Evolutionary conservation across 2,797 vertebrate species (phyloP), one percentile per base, ranked within the genome.

Genomic region (Hemibagrus guttatus): DNA sequence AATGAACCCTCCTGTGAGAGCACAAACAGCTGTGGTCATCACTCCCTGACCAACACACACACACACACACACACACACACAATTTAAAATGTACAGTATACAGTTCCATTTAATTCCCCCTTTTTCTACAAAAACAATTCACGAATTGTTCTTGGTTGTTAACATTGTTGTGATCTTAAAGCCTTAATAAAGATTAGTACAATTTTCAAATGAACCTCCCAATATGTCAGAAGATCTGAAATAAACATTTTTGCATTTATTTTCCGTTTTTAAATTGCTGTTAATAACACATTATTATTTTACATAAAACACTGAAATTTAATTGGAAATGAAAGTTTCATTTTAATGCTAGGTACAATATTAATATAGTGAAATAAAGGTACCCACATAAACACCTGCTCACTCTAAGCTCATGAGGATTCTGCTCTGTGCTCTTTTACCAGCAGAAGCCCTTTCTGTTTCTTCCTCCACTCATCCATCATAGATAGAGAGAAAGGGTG

Each of bases 1-100:
- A 98, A 98, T 99, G 98, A 98, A 96, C 93, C 93, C 95, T 96
- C 95, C 93, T 96, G 96, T 96, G 97, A 96, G 91, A 95, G 92
- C 46, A 88, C 89, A 94, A 95, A 84, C 96, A 95, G 95, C 96
- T 95, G 96, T 88, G 96, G 96, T 98, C 97, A 98, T 98, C 97
- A 95, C 94, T 96, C 96, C 96, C 85, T 88, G 95, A 95, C 96
- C 94, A 91, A 86, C 90, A 89, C 89, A 80, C 91, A 89, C 89
- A 83, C 86, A 93, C 83, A 85, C 81, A 80, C 85, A 86, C 86
- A 85, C 88, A 83, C 81, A 81, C 74, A 63, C 42, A 59, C 35
- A 72, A 76, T 26, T 75, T 42, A 69, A 83, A 83, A 7, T 58
- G 56, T 28, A 28, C 35, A 52, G 31, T 71, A 1, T 56, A 42